Percentiles rank a stretch among this genome's conserved stretches.
These are phyloP conservation scores for Platycheirus albimanus DNA, from an alignment of 2,888 invertebrate genomes.

Conservation along the genomic window DNA sequence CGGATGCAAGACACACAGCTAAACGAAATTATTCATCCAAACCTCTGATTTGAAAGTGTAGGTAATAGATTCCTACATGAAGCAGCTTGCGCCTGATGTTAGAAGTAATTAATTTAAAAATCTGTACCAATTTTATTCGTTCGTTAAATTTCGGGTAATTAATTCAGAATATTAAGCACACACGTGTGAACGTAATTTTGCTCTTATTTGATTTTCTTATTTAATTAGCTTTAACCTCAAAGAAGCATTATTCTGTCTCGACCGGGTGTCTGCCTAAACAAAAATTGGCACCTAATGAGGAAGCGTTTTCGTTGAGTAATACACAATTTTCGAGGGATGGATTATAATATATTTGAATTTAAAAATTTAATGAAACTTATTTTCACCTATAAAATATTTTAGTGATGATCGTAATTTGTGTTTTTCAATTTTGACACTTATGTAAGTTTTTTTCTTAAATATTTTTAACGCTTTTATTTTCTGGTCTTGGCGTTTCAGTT, in stretches of 20 bases:
- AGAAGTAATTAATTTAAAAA: slow-evolving; percentile 56
- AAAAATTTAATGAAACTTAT: too few species aligned
- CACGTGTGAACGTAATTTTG: slow-evolving; percentile 47
- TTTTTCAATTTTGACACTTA: too few species aligned
- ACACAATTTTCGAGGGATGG: not conserved
- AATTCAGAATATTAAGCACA: slow-evolving; percentile 67
- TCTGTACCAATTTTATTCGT: slow-evolving; percentile 16
- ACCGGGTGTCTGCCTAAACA: slow-evolving; percentile 31
- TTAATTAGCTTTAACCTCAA: slow-evolving; percentile 73
- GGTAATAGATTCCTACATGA: slow-evolving; percentile 42
- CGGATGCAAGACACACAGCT: not conserved
- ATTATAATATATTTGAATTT: too few species aligned
- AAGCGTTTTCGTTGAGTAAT: slow-evolving; percentile 44
- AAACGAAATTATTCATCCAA: not conserved
- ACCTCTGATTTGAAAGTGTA: not conserved
- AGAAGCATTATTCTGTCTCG: slow-evolving; percentile 34
- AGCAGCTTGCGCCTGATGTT: slow-evolving; percentile 49
- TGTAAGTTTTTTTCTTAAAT: too few species aligned
- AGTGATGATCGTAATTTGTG: too few species aligned
- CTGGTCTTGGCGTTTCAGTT: too few species aligned
- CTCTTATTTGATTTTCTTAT: slow-evolving; percentile 32
- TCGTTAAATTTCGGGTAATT: slow-evolving; percentile 52
- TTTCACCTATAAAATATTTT: too few species aligned
- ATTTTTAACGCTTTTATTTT: too few species aligned
- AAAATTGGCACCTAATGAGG: slow-evolving; percentile 11